These are phyloP conservation scores for Eupeodes latifasciatus DNA, from an alignment of 2,888 invertebrate species.

Conservation along the genomic window DNA sequence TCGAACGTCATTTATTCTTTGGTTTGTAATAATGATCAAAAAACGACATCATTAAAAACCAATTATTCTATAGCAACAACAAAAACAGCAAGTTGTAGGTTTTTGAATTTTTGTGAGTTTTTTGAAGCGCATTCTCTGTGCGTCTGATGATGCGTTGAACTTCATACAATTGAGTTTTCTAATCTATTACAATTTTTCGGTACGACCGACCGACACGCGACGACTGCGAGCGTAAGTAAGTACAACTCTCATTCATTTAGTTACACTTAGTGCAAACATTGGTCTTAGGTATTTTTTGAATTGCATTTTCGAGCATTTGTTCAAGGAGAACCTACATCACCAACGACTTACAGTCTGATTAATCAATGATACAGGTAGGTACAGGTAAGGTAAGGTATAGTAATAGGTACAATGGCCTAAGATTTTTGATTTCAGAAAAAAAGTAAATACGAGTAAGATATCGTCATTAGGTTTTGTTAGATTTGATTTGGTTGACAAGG, in stretches of 20 bases:
- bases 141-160: background rate
- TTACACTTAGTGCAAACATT: background rate
- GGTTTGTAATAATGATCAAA: conserved; percentile 37
- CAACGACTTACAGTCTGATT: conserved; percentile 12
- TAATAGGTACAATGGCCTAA: conserved; percentile 44
- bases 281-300: background rate
- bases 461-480: background rate
- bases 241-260: background rate
- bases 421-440: conserved; percentile 10
- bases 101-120: background rate
- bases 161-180: conserved; percentile 1
- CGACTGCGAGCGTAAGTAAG: too few relatives aligned
- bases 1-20: conserved; percentile 52
- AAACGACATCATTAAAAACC: conserved; percentile 60
- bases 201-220: background rate
- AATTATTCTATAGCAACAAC: conserved; percentile 40
- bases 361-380: conserved; percentile 31
- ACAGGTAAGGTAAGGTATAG: background rate
- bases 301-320: conserved; percentile 41
- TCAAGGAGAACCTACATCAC: conserved; percentile 49
- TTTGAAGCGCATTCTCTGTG: background rate
- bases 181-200: conserved; percentile 66
- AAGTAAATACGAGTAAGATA: background rate
- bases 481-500: conserved; percentile 26
- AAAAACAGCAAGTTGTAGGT: conserved; percentile 23